These are phyloP conservation scores for Cydia splendana DNA, from an alignment of 1,140 invertebrate species.

Conservation along the genomic window DNA sequence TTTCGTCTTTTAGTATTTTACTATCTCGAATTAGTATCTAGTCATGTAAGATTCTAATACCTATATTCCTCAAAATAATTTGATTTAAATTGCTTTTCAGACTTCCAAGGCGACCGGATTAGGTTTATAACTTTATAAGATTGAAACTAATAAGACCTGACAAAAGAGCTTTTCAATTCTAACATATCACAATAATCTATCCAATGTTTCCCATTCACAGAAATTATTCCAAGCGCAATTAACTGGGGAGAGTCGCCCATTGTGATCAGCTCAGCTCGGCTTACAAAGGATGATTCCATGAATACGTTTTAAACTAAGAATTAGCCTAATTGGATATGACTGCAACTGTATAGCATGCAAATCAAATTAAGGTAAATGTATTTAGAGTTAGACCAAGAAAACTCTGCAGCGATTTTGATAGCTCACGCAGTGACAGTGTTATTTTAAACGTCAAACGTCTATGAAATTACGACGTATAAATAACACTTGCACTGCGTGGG, in stretches of 20 bases:
- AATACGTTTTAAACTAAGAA: constrained; percentile 5
- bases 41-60: no score
- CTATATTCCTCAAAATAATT: not conserved
- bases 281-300: not conserved
- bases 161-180: not conserved
- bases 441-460: no score
- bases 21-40: no score
- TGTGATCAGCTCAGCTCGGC: not conserved
- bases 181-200: not conserved
- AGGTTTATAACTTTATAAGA: not conserved
- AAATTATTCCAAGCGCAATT: constrained; percentile 1
- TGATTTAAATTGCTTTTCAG: no score
- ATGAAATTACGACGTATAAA: no score
- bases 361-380: not conserved
- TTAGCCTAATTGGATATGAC: not conserved
- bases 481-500: no score
- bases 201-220: constrained; percentile 2
- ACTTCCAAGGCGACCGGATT: not conserved
- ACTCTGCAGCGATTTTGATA: no score
- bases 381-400: no score
- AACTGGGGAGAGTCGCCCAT: not conserved
- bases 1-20: no score
- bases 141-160: not conserved
- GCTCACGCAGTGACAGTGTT: no score
- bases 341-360: not conserved